Evolutionary conservation across 2,888 invertebrate species (phyloP).

Genomic region (Cataglyphis albicans): DNA sequence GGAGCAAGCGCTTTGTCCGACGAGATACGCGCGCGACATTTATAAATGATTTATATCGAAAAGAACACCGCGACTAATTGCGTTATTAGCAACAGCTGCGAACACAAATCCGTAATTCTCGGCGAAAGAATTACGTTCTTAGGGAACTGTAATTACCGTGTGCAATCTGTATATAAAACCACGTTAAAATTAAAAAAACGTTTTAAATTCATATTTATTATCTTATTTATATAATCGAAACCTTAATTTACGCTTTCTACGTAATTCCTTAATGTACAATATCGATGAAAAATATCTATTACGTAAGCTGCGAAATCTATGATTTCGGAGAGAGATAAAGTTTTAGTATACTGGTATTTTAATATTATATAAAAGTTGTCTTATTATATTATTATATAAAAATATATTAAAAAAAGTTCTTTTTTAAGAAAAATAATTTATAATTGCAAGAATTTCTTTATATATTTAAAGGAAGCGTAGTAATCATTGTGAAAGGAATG

Average conservation of each 20-base stretch:
- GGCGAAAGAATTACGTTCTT: constrained; percentile 21
- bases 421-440: not conserved
- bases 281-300: constrained; percentile 19
- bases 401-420: not conserved
- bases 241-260: constrained; percentile 19
- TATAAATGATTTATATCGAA: constrained; percentile 14
- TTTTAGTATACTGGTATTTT: not conserved
- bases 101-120: not conserved
- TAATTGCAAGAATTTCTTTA: not conserved
- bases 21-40: constrained; percentile 22
- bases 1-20: constrained; percentile 27
- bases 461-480: not conserved
- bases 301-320: not conserved
- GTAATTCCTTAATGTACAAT: not conserved
- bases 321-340: not conserved
- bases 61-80: constrained; percentile 24
- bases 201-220: not conserved
- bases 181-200: not conserved
- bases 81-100: constrained; percentile 37
- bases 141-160: not conserved
- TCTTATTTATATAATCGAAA: constrained; percentile 9
- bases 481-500: not conserved
- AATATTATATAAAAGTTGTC: not conserved
- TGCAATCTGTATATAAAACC: not conserved
- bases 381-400: not conserved